phyloP scores from a whole-genome alignment of 2,888 invertebrate species.

The Drosophila neotestacea region DNA sequence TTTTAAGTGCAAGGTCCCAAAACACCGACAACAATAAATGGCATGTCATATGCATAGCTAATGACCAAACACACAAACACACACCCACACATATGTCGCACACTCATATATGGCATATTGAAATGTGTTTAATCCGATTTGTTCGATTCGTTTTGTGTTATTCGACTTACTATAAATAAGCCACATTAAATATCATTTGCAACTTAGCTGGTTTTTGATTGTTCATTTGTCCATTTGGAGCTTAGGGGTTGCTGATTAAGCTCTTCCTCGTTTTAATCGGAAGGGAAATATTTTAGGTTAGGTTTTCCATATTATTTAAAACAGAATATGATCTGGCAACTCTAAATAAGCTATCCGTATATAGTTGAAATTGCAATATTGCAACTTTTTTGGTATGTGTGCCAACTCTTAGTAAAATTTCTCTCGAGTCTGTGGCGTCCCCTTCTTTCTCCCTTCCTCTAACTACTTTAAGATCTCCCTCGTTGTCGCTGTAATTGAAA shows the following conservation, averaged over 20 bases:
- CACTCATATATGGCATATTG: constrained; percentile 7
- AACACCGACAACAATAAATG: constrained; percentile 1
- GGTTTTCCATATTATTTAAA: no score
- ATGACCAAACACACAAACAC: constrained; percentile 6
- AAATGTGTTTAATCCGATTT: constrained; percentile 35
- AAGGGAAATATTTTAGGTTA: neutral
- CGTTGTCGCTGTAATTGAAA: constrained; percentile 1
- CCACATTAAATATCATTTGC: constrained; percentile 45
- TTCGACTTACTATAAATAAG: constrained; percentile 36
- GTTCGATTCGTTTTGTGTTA: constrained; percentile 21
- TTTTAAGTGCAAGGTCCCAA: no score
- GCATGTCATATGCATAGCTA: constrained; percentile 27
- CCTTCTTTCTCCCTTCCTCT: neutral
- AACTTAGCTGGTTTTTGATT: constrained; percentile 45
- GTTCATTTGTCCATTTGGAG: constrained; percentile 2
- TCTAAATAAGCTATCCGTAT: neutral
- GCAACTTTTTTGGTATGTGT: no score
- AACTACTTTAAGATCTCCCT: no score
- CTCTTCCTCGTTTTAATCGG: neutral
- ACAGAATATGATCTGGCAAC: neutral
- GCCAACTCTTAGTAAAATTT: neutral
- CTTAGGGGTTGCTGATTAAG: constrained; percentile 32
- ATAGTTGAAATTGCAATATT: no score
- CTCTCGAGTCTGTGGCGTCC: neutral
- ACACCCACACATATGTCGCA: constrained; percentile 9